Evolutionary conservation across 2,797 vertebrate species (phyloP), one percentile per base, ranked within the genome.

Genomic region (Cygnus olor): DNA sequence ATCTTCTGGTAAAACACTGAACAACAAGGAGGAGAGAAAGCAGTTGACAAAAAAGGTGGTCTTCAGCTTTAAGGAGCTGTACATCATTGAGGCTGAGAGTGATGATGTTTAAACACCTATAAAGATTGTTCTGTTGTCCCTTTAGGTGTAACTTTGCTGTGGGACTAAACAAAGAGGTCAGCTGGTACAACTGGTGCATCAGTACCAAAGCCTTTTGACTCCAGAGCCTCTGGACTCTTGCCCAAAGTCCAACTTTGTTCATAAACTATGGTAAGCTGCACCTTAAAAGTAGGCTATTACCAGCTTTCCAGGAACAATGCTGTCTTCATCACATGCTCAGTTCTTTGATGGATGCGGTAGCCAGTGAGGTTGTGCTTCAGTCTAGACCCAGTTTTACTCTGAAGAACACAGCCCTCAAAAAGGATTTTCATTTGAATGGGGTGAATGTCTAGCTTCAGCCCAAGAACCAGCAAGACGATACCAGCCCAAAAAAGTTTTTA

Each of bases 1-100:
- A 79, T 96, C 80, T 88, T 85, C 87, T 87, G 89, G 79, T 93
- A 87, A 73, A 94, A 87, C 2, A 20, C 20, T 82, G 89, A 96
- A 90, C 71, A 90, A 40, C 66, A 95, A 87, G 71, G 38, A 60
- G 65, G 20, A 68, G 45, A 58, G 18, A 71, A 51, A 40, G n/a
- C 20, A 17, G 34, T 40, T 83, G 20, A 9, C 20, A 14, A 44
- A 24, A 40, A 57, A 47, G 1, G 10, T 32, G 3, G 3, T 79
- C 61, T 86, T 88, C 19, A 21, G 10, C 32, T 72, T 36, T 70
- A 58, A 58, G 28, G 51, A 85, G n/a, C 38, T 77, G 32, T 76
- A 72, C 45, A 12, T 81, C 45, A 19, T 14, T 0, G 3, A 38
- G 53, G 9, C 42, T 81, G 66, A 79, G 63, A 38, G n/a, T 53